Percentiles rank a stretch among this genome's conserved stretches.
Evolutionary conservation across 2,797 vertebrate genomes (phyloP).

Genomic region (Chromis chromis): DNA sequence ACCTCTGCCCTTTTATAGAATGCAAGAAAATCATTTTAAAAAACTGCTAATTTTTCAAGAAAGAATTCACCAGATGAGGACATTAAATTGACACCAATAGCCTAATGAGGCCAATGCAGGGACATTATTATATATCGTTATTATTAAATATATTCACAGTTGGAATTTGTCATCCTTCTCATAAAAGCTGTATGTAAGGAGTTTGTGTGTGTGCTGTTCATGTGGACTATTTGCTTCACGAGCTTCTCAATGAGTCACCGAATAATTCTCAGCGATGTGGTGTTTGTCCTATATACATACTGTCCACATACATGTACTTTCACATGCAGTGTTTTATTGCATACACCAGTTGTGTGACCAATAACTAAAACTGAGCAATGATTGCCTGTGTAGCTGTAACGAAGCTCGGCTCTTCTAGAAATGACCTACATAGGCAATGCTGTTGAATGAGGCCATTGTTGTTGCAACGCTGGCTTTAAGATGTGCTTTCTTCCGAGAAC

Average conservation of each 20-base stretch:
- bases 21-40: no score
- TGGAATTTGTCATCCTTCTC: no score
- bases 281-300: neutral
- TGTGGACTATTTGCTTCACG: neutral
- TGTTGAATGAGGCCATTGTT: slow-evolving; percentile 55
- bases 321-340: neutral
- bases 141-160: no score
- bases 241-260: neutral
- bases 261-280: neutral
- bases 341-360: slow-evolving; percentile 12
- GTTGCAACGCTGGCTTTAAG: slow-evolving; percentile 7
- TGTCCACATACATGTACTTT: neutral
- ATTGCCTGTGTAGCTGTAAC: slow-evolving; percentile 28
- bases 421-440: slow-evolving; percentile 37
- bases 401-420: slow-evolving; percentile 1
- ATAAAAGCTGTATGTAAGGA: no score
- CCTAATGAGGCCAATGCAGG: neutral
- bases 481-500: neutral
- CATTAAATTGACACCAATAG: neutral
- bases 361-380: slow-evolving; percentile 28
- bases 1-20: no score
- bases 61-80: neutral
- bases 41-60: no score
- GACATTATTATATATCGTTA: no score
- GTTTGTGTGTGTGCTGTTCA: no score